Evolutionary conservation across 2,888 invertebrate genomes (phyloP).

Genomic region (Pocota personata): DNA sequence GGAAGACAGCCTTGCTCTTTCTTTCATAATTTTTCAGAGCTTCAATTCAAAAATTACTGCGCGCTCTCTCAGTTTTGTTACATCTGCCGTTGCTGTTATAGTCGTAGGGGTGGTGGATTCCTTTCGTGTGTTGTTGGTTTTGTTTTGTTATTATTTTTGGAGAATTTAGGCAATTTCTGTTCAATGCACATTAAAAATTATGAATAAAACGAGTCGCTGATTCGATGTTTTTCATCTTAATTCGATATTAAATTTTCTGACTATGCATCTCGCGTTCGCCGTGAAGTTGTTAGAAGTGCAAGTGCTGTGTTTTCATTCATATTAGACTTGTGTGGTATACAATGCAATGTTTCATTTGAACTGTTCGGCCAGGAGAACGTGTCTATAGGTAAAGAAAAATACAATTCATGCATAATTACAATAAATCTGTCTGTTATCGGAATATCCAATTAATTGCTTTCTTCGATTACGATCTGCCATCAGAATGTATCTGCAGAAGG

Average conservation of each 20-base stretch:
- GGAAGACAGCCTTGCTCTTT: not conserved
- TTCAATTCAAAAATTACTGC: not conserved
- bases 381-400: conserved; percentile 23
- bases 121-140: conserved; percentile 54
- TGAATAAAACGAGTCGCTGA: conserved; percentile 21
- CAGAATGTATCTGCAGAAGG: not conserved
- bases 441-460: not conserved
- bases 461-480: not conserved
- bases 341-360: conserved; percentile 40
- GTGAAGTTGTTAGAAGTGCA: conserved; percentile 2
- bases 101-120: conserved; percentile 32
- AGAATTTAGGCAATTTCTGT: conserved; percentile 32
- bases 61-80: conserved; percentile 55
- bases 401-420: not conserved
- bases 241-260: not conserved
- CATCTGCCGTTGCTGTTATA: conserved; percentile 56
- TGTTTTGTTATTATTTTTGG: conserved; percentile 65
- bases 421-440: not conserved
- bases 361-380: not conserved
- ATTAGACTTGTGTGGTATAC: conserved; percentile 37
- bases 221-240: not conserved
- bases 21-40: not conserved
- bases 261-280: not conserved
- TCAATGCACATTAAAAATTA: conserved; percentile 9
- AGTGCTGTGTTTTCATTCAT: conserved; percentile 39